Base-by-base conservation (phyloP, 1,140 invertebrate species). In the Zaprionus davidi region DNA sequence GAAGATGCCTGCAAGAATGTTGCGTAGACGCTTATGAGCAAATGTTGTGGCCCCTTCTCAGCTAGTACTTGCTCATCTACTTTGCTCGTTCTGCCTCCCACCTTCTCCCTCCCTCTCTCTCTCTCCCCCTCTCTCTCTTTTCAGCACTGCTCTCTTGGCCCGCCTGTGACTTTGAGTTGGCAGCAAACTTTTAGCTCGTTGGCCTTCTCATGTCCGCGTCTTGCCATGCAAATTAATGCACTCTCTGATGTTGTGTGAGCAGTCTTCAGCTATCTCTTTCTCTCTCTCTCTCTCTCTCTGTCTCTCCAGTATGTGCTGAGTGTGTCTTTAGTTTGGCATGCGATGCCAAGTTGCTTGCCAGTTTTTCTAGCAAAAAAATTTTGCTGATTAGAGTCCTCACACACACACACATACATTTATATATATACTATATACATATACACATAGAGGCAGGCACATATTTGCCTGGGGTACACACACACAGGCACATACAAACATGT, bases 221-320 rank as follows among this genome's bases (percentile, higher is more conserved):
- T 76, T 76, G 60, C 60, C 73, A 71, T 71, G 73, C 68, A 76
- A 65, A 76, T 76, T 76, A 76, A 76, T 71, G 73, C 72, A 71
- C 67, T 75, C 58, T 70, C 66, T 67, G 67, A 70, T 71, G 66
- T 57, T 74, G 56, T 74, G 57, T 69, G 71, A 62, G 49, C n/a
- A 56, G 36, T 57, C 5, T 13, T 4, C 22, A 24, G 24, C 53
- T n/a, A 3, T 2, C 53, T 56, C 26, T n/a, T 26, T 28, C 15
- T 31, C n/a, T 31, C 0, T n/a, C 22, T 46, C 2, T 63, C 5
- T 51, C 41, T 53, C 28, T 49, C 9, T 65, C 9, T 28, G 5
- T 44, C 28, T 34, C 51, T 65, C 24, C 36, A 3, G 41, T 26
- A 11, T 28, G 31, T 46, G 53, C n/a, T 62, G 46, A 28, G 59